These are phyloP conservation scores for Spea hammondii DNA, from an alignment of 2,797 vertebrate species.

Conservation along the genomic window DNA sequence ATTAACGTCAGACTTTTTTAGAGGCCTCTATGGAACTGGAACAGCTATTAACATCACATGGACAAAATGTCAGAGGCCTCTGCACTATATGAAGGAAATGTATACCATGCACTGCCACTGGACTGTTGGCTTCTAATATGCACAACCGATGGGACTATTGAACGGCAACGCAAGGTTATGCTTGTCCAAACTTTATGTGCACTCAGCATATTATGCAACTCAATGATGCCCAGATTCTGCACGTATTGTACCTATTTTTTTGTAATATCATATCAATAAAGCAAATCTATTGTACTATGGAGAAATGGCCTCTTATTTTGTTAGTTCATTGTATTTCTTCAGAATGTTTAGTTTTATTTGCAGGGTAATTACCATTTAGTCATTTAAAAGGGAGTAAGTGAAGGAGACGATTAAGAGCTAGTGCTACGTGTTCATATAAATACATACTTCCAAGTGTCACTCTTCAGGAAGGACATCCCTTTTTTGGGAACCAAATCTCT, in stretches of 20 bases:
- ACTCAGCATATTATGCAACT: slow-evolving; percentile 49
- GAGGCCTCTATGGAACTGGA: slow-evolving; percentile 37
- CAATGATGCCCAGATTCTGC: slow-evolving; percentile 53
- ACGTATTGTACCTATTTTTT: slow-evolving; percentile 54
- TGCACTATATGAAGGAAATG: slow-evolving; percentile 52
- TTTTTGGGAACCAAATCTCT: too few species aligned
- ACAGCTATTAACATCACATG: slow-evolving; percentile 26
- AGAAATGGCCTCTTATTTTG: neutral
- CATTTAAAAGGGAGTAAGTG: too few species aligned
- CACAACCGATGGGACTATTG: slow-evolving; percentile 28
- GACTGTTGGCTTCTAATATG: slow-evolving; percentile 20
- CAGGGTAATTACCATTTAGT: too few species aligned
- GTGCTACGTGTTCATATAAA: too few species aligned
- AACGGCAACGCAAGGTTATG: slow-evolving; percentile 27
- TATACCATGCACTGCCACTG: slow-evolving; percentile 1
- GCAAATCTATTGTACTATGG: slow-evolving; percentile 44
- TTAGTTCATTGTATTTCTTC: neutral
- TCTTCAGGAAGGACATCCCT: too few species aligned
- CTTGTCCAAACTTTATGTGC: slow-evolving; percentile 45
- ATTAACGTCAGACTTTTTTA: slow-evolving; percentile 47
- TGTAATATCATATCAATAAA: slow-evolving; percentile 53
- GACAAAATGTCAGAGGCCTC: slow-evolving; percentile 42
- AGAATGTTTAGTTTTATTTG: neutral
- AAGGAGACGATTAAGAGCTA: too few species aligned
- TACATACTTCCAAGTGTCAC: too few species aligned